Conservation (phyloP, 2,113 vertebrate genomes). For the Semicossyphus pulcher region DNA sequence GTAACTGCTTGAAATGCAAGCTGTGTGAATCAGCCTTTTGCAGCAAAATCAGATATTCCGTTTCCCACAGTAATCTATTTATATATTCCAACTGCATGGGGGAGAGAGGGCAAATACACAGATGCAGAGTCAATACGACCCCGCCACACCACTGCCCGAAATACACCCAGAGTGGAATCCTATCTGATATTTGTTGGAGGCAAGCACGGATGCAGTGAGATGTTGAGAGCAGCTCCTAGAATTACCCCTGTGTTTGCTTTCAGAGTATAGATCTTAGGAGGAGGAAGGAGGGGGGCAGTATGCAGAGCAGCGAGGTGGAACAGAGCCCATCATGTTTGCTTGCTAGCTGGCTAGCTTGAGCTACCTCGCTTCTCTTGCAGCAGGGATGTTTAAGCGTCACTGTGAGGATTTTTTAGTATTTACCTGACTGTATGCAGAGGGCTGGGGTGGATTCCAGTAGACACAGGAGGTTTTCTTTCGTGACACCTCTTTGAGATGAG, state of each 20-base stretch:
- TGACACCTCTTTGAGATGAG: conserved; percentile 55
- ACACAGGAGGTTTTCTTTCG: conserved; percentile 39
- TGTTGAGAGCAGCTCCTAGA: conserved; percentile 71
- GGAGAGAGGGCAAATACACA: conserved; percentile 69
- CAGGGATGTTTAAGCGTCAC: conserved; percentile 27
- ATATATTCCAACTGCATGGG: conserved; percentile 72
- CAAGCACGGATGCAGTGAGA: conserved; percentile 65
- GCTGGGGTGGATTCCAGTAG: conserved; percentile 6
- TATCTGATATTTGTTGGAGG: conserved; percentile 78
- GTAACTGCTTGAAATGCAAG: conserved; percentile 58
- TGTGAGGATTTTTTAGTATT: neutral
- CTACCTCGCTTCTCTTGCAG: conserved; percentile 23
- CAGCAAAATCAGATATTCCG: conserved; percentile 73
- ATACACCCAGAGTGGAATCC: conserved; percentile 69
- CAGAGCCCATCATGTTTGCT: conserved; percentile 60
- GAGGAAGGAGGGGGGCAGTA: conserved; percentile 4
- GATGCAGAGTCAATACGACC: conserved; percentile 78
- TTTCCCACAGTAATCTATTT: conserved; percentile 81
- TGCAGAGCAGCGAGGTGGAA: conserved; percentile 60
- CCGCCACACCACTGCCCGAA: conserved; percentile 55
- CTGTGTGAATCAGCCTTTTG: conserved; percentile 56
- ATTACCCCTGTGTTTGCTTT: conserved; percentile 76
- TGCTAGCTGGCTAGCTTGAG: conserved; percentile 22
- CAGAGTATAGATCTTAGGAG: conserved; percentile 65
- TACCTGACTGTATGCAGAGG: conserved; percentile 2